Evolutionary conservation across 2,797 vertebrate genomes (phyloP), one percentile per base, ranked within the genome.

Genomic region (Sebastes glaucus): DNA sequence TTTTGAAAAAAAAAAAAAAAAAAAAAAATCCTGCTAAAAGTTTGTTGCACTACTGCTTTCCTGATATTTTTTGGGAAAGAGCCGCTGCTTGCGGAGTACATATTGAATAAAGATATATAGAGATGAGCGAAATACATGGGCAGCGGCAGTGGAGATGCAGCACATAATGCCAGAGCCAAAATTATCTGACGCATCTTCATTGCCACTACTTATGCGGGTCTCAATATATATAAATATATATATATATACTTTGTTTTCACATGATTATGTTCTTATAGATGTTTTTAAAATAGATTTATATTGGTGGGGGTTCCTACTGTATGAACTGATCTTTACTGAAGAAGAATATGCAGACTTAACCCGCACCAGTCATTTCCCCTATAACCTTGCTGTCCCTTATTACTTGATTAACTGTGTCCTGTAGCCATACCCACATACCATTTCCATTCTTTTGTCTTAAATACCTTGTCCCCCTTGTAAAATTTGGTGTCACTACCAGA

Each of bases 11-110:
- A 65, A 10, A 35, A 23, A 74, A 20, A n/a, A 23, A 38, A 38
- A 65, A 71, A 55, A 61, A 73, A 92, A 94, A 94, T 84, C 87
- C 89, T 94, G 93, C 91, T 92, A 89, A 96, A 96, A 96, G 96
- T 93, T 96, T 96, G 97, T 99, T 99, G 98, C 98, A 99, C 97
- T 99, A 98, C 96, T 96, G 95, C 96, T 97, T 97, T 97, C 95
- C 96, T 94, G 95, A 93, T 63, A 91, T 94, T 74, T 64, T 92
- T 64, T 92, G 95, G 96, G 96, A 95, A 96, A 95, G 94, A 94
- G 94, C 95, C 92, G 94, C 96, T 93, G 93, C 95, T 94, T 95
- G 93, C 91, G 91, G 95, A 95, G 76, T 65, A 86, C 71, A 84
- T 85, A 75, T 67, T 70, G 28, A 92, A 84, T 83, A 81, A 80